Percentiles rank a stretch among this genome's conserved stretches.
phyloP scores from a whole-genome alignment of 2,888 invertebrate species.

The Andrena dorsata region DNA sequence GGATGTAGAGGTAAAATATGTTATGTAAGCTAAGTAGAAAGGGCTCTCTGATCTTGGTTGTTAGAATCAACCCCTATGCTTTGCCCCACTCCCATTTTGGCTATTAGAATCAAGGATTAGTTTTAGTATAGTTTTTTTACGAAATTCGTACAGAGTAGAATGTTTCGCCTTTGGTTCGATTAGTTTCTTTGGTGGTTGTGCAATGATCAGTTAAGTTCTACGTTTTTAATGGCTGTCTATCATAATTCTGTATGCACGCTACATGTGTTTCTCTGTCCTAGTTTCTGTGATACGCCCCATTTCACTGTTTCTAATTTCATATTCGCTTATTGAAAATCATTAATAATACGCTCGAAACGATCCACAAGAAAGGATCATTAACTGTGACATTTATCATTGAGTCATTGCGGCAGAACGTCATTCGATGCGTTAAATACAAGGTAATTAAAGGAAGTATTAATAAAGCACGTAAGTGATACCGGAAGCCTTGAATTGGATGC shows the following conservation, averaged over 20 bases:
- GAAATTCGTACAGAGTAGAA: neutral
- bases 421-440: neutral
- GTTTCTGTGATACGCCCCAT: neutral
- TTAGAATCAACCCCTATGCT: neutral
- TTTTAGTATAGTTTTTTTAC: neutral
- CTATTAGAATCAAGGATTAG: neutral
- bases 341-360: no score
- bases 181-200: neutral
- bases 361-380: neutral
- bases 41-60: neutral
- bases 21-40: no score
- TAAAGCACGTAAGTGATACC: slow-evolving; percentile 31
- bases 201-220: neutral
- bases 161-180: neutral
- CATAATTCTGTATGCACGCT: neutral
- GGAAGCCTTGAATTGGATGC: slow-evolving; percentile 61
- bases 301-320: no score
- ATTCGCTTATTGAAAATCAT: no score
- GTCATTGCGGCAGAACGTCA: neutral
- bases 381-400: neutral
- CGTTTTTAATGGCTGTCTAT: neutral
- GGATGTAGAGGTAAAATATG: no score
- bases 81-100: neutral
- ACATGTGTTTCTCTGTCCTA: neutral
- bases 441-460: slow-evolving; percentile 51